These are phyloP conservation scores for Camelus dromedarius DNA, from an alignment of 2,113 vertebrate genomes.

Conservation along the genomic window DNA sequence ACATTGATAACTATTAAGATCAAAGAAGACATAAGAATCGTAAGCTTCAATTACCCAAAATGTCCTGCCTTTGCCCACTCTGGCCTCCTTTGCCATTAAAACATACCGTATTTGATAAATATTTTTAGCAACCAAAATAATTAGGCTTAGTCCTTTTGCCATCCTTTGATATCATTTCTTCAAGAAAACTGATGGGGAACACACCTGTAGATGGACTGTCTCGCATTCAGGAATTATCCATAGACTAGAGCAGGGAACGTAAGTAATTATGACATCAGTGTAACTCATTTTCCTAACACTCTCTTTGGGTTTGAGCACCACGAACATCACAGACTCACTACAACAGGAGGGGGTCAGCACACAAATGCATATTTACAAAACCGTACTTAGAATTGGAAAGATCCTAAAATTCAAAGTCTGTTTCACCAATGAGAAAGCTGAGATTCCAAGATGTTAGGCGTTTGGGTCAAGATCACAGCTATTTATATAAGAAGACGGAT, in stretches of 20 bases:
- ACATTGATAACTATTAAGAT: not conserved
- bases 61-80: constrained; percentile 5
- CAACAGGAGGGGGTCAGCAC: not conserved
- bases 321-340: not conserved
- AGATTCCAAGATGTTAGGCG: not conserved
- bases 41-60: constrained; percentile 2
- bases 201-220: not conserved
- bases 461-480: not conserved
- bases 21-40: not conserved
- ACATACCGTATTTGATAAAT: not conserved
- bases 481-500: not conserved
- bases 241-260: not conserved
- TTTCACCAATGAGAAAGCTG: constrained; percentile 26
- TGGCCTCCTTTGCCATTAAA: not conserved
- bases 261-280: not conserved
- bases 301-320: not conserved
- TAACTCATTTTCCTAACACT: constrained; percentile 13
- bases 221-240: constrained; percentile 18
- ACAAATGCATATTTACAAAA: not conserved
- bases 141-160: not conserved
- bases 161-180: constrained; percentile 48
- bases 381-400: not conserved
- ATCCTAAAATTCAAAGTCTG: constrained; percentile 22
- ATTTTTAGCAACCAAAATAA: not conserved
- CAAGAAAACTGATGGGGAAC: not conserved